Conservation (phyloP, 2,797 vertebrate species). For the Limosa lapponica region DNA sequence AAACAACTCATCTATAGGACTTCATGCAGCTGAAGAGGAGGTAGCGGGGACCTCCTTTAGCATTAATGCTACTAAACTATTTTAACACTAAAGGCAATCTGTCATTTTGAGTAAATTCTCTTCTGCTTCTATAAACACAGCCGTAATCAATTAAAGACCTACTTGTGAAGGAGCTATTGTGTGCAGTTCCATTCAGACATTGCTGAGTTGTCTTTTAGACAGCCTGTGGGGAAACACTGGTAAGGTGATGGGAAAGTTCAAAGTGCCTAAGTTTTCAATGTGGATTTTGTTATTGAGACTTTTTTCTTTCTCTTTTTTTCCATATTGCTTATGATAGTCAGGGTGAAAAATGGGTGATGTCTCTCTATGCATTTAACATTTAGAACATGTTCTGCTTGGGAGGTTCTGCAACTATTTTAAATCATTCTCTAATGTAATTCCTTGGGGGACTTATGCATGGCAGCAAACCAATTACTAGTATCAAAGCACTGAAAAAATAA, state of each 20-base stretch:
- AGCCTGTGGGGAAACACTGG: slow-evolving; percentile 70
- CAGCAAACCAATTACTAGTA: not conserved
- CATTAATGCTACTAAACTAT: slow-evolving; percentile 58
- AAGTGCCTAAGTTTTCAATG: slow-evolving; percentile 73
- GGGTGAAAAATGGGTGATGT: not conserved
- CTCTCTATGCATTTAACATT: not conserved
- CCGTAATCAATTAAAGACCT: slow-evolving; percentile 80
- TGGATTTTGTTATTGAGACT: slow-evolving; percentile 70
- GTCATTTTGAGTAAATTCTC: slow-evolving; percentile 81
- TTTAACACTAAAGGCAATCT: slow-evolving; percentile 76
- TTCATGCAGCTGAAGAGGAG: not conserved
- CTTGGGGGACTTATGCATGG: not conserved
- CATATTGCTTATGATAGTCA: slow-evolving; percentile 11
- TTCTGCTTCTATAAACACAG: slow-evolving; percentile 84
- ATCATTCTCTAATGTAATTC: not conserved
- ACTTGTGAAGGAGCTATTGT: slow-evolving; percentile 82
- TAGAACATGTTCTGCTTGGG: not conserved
- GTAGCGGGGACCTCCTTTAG: not conserved
- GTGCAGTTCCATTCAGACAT: slow-evolving; percentile 70
- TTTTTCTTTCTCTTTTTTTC: not conserved
- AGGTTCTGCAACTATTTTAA: slow-evolving; percentile 21
- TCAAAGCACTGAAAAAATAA: not conserved
- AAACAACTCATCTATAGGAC: slow-evolving; percentile 39
- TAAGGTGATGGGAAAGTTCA: slow-evolving; percentile 80
- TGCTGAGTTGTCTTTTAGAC: slow-evolving; percentile 74